A percentile compares a stretch with the other conserved stretches of the same genome.
Evolutionary conservation across 2,888 invertebrate species (phyloP).

Genomic region (Onthophagus sagittarius): DNA sequence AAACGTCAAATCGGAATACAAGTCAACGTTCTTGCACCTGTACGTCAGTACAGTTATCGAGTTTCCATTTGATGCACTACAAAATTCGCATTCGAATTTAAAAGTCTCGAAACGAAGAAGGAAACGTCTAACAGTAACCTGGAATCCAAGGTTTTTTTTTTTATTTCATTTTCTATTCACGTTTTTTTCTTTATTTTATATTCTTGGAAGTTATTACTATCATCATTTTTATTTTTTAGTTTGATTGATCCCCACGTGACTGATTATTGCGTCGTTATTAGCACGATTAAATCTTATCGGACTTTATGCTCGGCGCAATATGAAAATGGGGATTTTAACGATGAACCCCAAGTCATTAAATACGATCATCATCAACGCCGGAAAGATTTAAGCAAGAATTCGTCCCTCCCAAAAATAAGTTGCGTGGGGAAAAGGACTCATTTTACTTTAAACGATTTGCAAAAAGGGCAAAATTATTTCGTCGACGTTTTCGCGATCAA

Average conservation of each 20-base stretch:
- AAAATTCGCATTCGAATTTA: background rate
- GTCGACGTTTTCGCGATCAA: constrained; percentile 56
- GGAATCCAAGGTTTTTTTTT: constrained; percentile 42
- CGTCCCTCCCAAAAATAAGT: constrained; percentile 38
- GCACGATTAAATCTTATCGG: constrained; percentile 46
- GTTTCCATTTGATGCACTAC: constrained; percentile 6
- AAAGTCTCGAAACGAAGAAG: constrained; percentile 28
- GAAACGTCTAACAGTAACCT: constrained; percentile 40
- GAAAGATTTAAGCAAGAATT: background rate
- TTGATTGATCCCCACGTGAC: constrained; percentile 51
- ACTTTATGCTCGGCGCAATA: constrained; percentile 51
- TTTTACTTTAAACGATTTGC: constrained; percentile 49
- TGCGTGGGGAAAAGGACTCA: constrained; percentile 53
- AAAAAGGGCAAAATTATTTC: constrained; percentile 50
- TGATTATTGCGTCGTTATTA: constrained; percentile 54
- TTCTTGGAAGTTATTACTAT: background rate
- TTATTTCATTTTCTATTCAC: background rate
- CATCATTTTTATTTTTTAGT: too few species aligned
- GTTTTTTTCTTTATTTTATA: background rate
- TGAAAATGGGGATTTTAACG: constrained; percentile 14
- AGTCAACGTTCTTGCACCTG: constrained; percentile 1
- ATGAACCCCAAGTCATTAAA: constrained; percentile 9
- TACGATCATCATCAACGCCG: constrained; percentile 14
- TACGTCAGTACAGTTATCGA: constrained; percentile 11
- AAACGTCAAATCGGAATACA: background rate